Percentiles rank a stretch among this genome's conserved stretches.
Evolutionary conservation across 2,888 invertebrate species (phyloP).

Genomic region (Dasypolia templi): DNA sequence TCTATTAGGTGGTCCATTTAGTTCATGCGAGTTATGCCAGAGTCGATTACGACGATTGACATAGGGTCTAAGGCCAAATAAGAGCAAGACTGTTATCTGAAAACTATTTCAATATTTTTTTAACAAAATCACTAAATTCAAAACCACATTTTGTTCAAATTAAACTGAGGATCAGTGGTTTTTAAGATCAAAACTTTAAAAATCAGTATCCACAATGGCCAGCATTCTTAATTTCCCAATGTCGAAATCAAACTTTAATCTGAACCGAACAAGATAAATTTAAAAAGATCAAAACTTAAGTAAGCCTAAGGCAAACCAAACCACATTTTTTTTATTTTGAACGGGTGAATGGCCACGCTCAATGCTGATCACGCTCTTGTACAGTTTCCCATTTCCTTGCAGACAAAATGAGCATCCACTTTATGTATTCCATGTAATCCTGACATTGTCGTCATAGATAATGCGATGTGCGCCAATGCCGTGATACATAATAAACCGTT

Average conservation of each 20-base stretch:
- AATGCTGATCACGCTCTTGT: slow-evolving; percentile 39
- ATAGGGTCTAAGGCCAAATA: not conserved
- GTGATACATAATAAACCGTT: slow-evolving; percentile 61
- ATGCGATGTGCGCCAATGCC: slow-evolving; percentile 55
- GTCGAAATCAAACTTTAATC: not conserved
- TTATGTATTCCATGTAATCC: slow-evolving; percentile 56
- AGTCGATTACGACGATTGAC: not conserved
- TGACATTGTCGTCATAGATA: slow-evolving; percentile 56
- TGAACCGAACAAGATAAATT: not conserved
- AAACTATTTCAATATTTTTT: not conserved
- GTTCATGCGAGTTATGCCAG: too few relatives aligned
- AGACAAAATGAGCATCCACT: slow-evolving; percentile 48
- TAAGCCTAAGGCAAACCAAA: slow-evolving; percentile 8
- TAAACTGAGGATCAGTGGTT: too few relatives aligned
- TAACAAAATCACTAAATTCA: too few relatives aligned
- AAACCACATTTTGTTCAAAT: too few relatives aligned
- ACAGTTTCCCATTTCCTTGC: slow-evolving; percentile 40
- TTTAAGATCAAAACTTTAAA: too few relatives aligned
- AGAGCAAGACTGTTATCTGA: too few relatives aligned
- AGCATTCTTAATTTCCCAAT: too few relatives aligned
- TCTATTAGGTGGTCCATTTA: not conserved
- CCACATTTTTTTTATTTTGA: slow-evolving; percentile 30
- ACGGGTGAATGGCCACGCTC: slow-evolving; percentile 26
- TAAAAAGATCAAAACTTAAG: not conserved
- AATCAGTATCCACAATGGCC: not conserved